Evolutionary conservation across 2,113 vertebrate genomes (phyloP), one percentile per base, ranked within the genome.

Genomic region (Physeter macrocephalus): DNA sequence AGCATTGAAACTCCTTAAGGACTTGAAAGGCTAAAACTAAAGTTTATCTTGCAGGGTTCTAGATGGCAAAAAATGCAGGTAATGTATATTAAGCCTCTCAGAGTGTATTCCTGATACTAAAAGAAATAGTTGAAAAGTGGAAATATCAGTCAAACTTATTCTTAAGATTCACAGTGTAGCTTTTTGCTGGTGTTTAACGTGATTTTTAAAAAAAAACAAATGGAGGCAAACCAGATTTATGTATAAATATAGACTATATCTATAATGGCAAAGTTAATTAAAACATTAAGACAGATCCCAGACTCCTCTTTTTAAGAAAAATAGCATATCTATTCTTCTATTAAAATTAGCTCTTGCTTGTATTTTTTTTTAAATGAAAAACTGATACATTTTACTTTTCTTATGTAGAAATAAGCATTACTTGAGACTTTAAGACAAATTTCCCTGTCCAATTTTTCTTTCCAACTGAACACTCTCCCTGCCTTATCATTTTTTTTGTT

Each of bases 41-140:
- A 93, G 88, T 97, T 96, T 95, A 82, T 93, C 62, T 81, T 90
- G 6, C 82, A 77, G 41, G 31, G 57, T 91, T 93, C 93, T 92
- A 95, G 93, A 77, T 85, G 86, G 84, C 43, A 41, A 87, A 87
- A 94, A 90, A 72, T 9, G 67, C 49, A 96, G 72, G 66, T 90
- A 89, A 86, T 34, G 25, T 91, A 86, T 74, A 46, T 83, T 90
- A 95, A 94, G 88, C 21, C 36, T 89, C 14, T 86, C 74, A 75
- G 34, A 92, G 54, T 91, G 3, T 52, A 92, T 94, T 93, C 41
- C 41, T 75, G 54, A 75, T 75, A 81, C 59, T 54, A 72, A 97
- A 93, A 93, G 54, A 92, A 97, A 87, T 67, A 75, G 39, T 77
- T 67, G 49, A 87, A 90, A 95, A 75, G 72, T 93, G 49, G 46